Percentiles rank a stretch among this genome's conserved stretches.
Evolutionary conservation across 2,113 vertebrate species (phyloP).

Genomic region (Cyphomyrus discorhynchus): DNA sequence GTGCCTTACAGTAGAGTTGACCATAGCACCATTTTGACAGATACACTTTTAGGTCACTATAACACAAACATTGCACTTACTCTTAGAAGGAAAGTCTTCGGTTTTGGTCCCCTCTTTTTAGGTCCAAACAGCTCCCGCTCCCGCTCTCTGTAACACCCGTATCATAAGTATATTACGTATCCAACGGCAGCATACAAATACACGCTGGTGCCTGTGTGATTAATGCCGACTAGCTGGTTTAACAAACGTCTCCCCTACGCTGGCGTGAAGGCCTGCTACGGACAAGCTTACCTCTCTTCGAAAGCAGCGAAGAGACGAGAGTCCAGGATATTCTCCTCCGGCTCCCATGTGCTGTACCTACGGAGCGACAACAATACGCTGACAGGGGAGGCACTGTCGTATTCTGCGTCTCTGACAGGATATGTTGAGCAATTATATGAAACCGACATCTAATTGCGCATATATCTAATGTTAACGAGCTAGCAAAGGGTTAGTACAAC

Average conservation of each 20-base stretch:
- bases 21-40: not conserved
- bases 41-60: not conserved
- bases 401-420: not conserved
- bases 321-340: slow-evolving; percentile 95
- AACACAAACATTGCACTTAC: slow-evolving; percentile 50
- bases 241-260: not conserved
- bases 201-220: not conserved
- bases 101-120: slow-evolving; percentile 93
- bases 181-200: not conserved
- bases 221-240: not conserved
- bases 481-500: not conserved
- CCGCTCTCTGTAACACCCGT: slow-evolving; percentile 69
- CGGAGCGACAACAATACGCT: not conserved
- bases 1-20: not conserved
- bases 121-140: slow-evolving; percentile 92
- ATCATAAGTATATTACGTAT: not conserved
- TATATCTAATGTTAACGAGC: not conserved
- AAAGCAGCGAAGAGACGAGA: slow-evolving; percentile 89
- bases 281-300: slow-evolving; percentile 82
- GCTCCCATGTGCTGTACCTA: slow-evolving; percentile 98
- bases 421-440: not conserved
- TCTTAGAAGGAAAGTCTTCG: slow-evolving; percentile 92
- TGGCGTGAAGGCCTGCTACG: slow-evolving; percentile 37
- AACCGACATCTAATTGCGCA: not conserved
- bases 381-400: not conserved